Base-by-base conservation (phyloP, 2,888 invertebrate species). In the Vannuccia rotundouncinata region DNA sequence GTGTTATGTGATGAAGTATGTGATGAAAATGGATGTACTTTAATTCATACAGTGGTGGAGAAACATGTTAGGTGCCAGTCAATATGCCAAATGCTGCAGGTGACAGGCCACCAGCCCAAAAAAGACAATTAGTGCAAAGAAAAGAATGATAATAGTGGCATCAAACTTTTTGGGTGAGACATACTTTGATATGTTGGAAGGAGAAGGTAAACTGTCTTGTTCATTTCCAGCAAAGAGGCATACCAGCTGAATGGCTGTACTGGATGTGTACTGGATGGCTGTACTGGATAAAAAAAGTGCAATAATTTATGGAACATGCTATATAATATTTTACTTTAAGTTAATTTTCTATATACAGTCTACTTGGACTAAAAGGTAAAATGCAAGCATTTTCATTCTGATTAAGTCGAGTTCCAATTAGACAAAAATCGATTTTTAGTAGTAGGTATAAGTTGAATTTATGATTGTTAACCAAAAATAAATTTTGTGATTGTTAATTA, bases 191-290 rank as follows among this genome's bases (percentile, higher is more conserved):
- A 45, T 45, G 45, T 45, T 45, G 45, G 45, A 45, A 45, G 45
- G 45, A 45, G 45, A 17, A 45, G 45, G 45, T 45, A 45, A 66
- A 66, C 66, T n/a, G 66, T 66, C 25, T 5, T 66, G 5, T 22
- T 66, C 66, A 22, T 66, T 66, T 66, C 66, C 66, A 66, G 66
- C 66, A 66, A 66, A 66, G 66, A 2, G 66, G 25, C 66, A 66
- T n/a, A 66, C 66, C 66, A 66, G 66, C 66, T 66, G 10, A 66
- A 66, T 27, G 66, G 66, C 25, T 66, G 66, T 66, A 66, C 66
- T 66, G 66, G 66, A 66, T 66, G 66, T 22, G 25, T 66, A 66
- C 13, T 66, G 10, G 22, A 66, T 27, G 66, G 22, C 66, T 22
- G 66, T 27, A 66, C n/a, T n/a, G n/a, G n/a, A n/a, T n/a, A 22